Evolutionary conservation across 2,797 vertebrate species (phyloP).

Genomic region (Mus caroli): DNA sequence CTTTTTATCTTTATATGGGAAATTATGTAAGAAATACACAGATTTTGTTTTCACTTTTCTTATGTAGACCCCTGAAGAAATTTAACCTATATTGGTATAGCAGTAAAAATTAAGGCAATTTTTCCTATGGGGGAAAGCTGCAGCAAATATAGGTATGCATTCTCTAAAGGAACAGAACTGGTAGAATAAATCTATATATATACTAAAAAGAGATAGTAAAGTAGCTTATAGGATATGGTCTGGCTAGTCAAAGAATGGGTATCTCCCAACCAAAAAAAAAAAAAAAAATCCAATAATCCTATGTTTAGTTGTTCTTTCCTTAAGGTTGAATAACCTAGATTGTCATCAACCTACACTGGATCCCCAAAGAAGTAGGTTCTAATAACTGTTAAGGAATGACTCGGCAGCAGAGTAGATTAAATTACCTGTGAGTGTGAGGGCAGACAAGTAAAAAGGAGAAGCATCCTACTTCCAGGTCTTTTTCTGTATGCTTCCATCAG

Average conservation of each 20-base stretch:
- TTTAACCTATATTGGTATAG: background rate
- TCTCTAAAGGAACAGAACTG: background rate
- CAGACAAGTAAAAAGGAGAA: too few relatives aligned
- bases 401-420: background rate
- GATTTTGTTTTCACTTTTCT: background rate
- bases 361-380: background rate
- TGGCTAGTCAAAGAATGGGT: background rate
- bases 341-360: background rate
- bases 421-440: background rate
- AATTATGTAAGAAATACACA: background rate
- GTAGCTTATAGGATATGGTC: background rate
- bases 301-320: background rate
- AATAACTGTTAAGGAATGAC: background rate
- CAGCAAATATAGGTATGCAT: background rate
- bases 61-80: background rate
- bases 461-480: background rate
- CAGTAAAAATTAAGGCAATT: background rate
- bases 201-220: background rate
- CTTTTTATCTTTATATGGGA: background rate
- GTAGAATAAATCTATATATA: background rate
- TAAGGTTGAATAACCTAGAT: too few relatives aligned
- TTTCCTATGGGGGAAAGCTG: background rate
- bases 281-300: background rate
- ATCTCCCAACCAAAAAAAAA: background rate
- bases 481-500: background rate